Conservation (phyloP, 2,113 vertebrate genomes). For the Poeciliopsis turrubarensis region DNA sequence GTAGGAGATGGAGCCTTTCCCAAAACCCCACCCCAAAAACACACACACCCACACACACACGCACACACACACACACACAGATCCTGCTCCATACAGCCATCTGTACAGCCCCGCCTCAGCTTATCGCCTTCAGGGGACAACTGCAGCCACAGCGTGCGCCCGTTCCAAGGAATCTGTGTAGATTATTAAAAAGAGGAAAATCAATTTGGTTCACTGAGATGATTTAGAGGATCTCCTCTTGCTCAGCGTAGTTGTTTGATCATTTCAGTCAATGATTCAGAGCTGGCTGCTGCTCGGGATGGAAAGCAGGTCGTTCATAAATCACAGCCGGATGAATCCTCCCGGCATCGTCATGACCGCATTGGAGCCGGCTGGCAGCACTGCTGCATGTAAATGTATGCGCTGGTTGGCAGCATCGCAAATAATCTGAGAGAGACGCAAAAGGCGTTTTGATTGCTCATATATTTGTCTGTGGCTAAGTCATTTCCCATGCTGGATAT, state of each 20-base stretch:
- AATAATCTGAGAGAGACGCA: neutral
- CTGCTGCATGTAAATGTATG: neutral
- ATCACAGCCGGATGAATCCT: neutral
- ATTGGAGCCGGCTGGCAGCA: slow-evolving; percentile 2
- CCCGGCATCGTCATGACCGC: neutral
- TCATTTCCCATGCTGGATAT: too few species aligned
- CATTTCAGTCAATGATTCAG: slow-evolving; percentile 14
- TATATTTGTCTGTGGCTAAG: neutral
- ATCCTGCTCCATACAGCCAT: slow-evolving; percentile 42
- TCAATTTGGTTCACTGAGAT: slow-evolving; percentile 28
- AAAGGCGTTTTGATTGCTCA: too few species aligned
- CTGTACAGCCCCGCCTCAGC: slow-evolving; percentile 45
- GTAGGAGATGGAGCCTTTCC: slow-evolving; percentile 19
- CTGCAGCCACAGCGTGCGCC: slow-evolving; percentile 1
- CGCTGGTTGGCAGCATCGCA: neutral
- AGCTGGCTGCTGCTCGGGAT: neutral
- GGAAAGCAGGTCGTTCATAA: neutral
- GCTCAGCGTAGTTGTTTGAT: neutral
- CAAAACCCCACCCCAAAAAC: neutral
- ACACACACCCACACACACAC: neutral
- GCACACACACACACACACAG: neutral
- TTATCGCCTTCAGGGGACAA: slow-evolving; percentile 25
- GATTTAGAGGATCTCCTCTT: neutral
- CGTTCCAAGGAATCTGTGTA: slow-evolving; percentile 4
- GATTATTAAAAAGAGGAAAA: slow-evolving; percentile 33